These are phyloP conservation scores for Steinernema hermaphroditum DNA, from an alignment of 2,888 invertebrate genomes.

Conservation along the genomic window DNA sequence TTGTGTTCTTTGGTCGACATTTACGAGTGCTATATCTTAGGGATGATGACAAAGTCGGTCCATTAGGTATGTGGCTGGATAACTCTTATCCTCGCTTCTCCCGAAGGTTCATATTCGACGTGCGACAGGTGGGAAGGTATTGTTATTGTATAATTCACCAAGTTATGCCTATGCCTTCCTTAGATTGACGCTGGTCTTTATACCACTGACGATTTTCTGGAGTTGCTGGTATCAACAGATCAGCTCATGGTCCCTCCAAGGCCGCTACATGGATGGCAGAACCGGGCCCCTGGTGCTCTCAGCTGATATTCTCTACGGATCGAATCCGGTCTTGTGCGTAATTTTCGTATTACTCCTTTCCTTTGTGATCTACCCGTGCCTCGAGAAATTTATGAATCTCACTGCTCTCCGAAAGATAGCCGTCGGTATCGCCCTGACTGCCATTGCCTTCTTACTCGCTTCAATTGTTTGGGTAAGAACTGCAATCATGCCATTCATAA, in stretches of 20 bases:
- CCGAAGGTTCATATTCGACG: not conserved
- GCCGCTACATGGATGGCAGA: not conserved
- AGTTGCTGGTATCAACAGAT: not conserved
- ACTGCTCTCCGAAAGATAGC: not conserved
- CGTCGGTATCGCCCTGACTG: not conserved
- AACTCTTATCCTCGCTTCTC: not conserved
- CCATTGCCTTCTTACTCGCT: not conserved
- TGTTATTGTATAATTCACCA: too few relatives aligned
- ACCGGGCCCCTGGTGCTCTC: not conserved
- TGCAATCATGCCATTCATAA: not conserved
- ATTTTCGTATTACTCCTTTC: not conserved
- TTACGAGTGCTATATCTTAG: not conserved
- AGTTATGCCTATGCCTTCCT: too few relatives aligned
- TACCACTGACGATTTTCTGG: not conserved
- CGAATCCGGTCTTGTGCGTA: not conserved
- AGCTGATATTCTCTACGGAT: not conserved
- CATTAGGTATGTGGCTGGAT: not conserved
- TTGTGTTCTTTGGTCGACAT: not conserved
- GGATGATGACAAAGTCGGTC: not conserved
- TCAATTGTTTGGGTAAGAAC: not conserved
- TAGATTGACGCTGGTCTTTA: not conserved
- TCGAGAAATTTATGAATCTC: not conserved
- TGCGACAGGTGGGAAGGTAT: not conserved
- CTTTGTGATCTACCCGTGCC: not conserved
- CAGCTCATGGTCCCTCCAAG: not conserved